These are phyloP conservation scores for Diadegma fenestrale DNA, from an alignment of 2,888 invertebrate species.

Conservation along the genomic window DNA sequence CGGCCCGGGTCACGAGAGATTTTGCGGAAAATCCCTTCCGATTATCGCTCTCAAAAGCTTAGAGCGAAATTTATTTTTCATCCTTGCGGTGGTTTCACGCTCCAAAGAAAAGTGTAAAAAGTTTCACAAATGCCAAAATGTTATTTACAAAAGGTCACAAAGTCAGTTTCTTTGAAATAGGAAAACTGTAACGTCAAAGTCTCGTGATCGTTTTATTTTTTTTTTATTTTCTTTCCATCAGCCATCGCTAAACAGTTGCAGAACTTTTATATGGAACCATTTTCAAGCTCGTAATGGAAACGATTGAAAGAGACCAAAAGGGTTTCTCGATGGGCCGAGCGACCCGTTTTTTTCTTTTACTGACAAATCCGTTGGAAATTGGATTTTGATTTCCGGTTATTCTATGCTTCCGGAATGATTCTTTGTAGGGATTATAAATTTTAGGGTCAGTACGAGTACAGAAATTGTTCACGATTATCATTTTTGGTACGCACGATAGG, in stretches of 20 bases:
- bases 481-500: too few relatives aligned
- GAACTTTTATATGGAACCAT: neutral
- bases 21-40: neutral
- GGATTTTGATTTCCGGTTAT: too few relatives aligned
- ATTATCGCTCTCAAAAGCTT: constrained; percentile 19
- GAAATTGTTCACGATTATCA: too few relatives aligned
- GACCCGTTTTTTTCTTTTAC: too few relatives aligned
- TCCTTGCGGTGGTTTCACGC: neutral
- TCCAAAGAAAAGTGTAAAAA: neutral
- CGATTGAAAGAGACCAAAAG: neutral
- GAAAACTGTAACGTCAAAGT: neutral
- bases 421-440: too few relatives aligned
- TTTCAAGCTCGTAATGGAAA: neutral
- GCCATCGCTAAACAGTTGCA: neutral
- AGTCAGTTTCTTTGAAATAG: neutral
- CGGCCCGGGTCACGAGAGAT: neutral
- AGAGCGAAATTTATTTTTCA: constrained; percentile 8
- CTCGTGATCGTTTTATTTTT: constrained; percentile 1
- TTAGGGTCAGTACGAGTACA: too few relatives aligned
- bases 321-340: too few relatives aligned
- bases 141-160: constrained; percentile 15
- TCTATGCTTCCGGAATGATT: too few relatives aligned
- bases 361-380: too few relatives aligned
- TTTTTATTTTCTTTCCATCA: neutral
- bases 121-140: constrained; percentile 1